These are phyloP conservation scores for Nephrotoma flavescens DNA, from an alignment of 2,888 invertebrate species.

Conservation along the genomic window DNA sequence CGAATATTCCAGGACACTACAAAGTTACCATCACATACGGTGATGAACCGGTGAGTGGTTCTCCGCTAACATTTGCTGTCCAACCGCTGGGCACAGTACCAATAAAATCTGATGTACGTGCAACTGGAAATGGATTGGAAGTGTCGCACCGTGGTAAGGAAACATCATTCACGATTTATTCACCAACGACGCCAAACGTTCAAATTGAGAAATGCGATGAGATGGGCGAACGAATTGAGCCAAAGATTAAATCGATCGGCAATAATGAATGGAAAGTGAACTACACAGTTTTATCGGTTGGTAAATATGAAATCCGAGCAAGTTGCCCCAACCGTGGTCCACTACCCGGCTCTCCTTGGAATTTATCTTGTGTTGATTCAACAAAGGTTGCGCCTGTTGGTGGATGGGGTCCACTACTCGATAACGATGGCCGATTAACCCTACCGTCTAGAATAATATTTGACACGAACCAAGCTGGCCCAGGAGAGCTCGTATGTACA, in stretches of 20 bases:
- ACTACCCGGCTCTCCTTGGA: slow-evolving; percentile 67
- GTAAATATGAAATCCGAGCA: slow-evolving; percentile 77
- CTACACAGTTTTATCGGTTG: slow-evolving; percentile 83
- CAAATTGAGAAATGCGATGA: slow-evolving; percentile 38
- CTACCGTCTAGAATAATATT: slow-evolving; percentile 70
- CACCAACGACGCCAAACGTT: slow-evolving; percentile 40
- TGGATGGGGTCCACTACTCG: slow-evolving; percentile 73
- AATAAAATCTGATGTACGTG: slow-evolving; percentile 37
- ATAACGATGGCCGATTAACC: slow-evolving; percentile 56
- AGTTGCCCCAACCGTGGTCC: slow-evolving; percentile 45
- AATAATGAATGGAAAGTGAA: slow-evolving; percentile 78
- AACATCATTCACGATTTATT: slow-evolving; percentile 50
- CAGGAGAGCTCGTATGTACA: slow-evolving; percentile 58
- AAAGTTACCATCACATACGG: slow-evolving; percentile 54
- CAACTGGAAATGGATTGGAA: slow-evolving; percentile 52
- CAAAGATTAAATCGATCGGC: slow-evolving; percentile 36
- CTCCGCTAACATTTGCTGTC: slow-evolving; percentile 41
- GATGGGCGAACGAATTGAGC: slow-evolving; percentile 30
- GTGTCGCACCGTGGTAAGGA: slow-evolving; percentile 55
- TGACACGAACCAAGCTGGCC: slow-evolving; percentile 80
- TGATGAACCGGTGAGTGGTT: slow-evolving; percentile 40
- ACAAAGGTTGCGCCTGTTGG: slow-evolving; percentile 43
- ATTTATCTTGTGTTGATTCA: slow-evolving; percentile 38
- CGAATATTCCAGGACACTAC: slow-evolving; percentile 59
- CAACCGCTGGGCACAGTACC: slow-evolving; percentile 36